Evolutionary conservation across 2,113 vertebrate species (phyloP).

Genomic region (Platichthys stellatus): DNA sequence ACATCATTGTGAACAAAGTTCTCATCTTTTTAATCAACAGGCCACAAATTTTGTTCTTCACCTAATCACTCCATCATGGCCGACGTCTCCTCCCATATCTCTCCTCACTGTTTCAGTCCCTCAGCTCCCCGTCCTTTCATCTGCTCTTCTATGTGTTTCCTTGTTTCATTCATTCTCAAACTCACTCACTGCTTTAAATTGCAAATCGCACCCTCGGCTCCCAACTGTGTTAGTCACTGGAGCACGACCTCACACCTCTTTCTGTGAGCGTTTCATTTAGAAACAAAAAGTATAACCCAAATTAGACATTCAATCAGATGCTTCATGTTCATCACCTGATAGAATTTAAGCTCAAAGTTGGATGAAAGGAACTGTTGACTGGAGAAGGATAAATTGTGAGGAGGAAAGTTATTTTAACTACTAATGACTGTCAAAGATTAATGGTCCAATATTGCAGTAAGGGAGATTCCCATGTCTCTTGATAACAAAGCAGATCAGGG

Average conservation of each 20-base stretch:
- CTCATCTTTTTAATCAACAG: constrained; percentile 26
- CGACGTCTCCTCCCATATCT: constrained; percentile 1
- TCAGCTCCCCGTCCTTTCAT: constrained; percentile 13
- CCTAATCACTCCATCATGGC: constrained; percentile 55
- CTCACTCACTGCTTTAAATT: not conserved
- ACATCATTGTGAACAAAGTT: constrained; percentile 7
- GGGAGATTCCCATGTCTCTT: too few relatives aligned
- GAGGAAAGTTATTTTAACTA: too few relatives aligned
- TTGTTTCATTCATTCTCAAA: constrained; percentile 14
- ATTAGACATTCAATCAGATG: too few relatives aligned
- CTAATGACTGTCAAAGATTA: too few relatives aligned
- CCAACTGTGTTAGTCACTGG: not conserved
- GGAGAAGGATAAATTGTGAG: too few relatives aligned
- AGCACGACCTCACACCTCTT: not conserved
- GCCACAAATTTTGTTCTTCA: constrained; percentile 29
- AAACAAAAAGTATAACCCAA: too few relatives aligned
- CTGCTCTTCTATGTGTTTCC: not conserved
- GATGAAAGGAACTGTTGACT: too few relatives aligned
- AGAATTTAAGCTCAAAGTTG: too few relatives aligned
- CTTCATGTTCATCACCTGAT: too few relatives aligned
- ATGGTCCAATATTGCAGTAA: too few relatives aligned
- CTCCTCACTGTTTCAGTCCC: constrained; percentile 1
- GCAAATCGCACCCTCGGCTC: constrained; percentile 1
- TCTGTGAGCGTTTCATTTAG: not conserved
- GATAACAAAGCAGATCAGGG: too few relatives aligned